Evolutionary conservation across 2,797 vertebrate species (phyloP).

Genomic region (Cygnus olor): DNA sequence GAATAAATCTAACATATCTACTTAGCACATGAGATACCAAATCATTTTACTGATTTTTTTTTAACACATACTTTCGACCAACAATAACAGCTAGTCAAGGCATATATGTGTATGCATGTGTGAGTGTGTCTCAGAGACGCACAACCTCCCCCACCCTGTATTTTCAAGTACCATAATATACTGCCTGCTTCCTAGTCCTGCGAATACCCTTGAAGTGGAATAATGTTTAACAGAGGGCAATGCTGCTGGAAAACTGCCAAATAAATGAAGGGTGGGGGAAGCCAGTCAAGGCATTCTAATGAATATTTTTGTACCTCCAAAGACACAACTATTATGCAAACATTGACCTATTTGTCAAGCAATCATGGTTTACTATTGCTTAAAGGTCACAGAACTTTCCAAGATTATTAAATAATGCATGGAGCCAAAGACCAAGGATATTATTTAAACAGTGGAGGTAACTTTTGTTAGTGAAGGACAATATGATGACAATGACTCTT

Average conservation of each 20-base stretch:
- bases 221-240: constrained; percentile 60
- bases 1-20: constrained; percentile 11
- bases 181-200: constrained; percentile 66
- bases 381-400: constrained; percentile 37
- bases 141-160: background rate
- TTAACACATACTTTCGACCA: background rate
- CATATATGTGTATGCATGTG: background rate
- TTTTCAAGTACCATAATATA: constrained; percentile 53
- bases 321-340: constrained; percentile 55
- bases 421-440: background rate
- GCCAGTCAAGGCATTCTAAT: background rate
- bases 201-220: constrained; percentile 69
- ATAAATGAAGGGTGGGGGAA: constrained; percentile 28
- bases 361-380: constrained; percentile 26
- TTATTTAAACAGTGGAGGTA: constrained; percentile 33
- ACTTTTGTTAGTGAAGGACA: constrained; percentile 21
- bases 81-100: background rate
- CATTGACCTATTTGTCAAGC: constrained; percentile 31
- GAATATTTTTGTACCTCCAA: constrained; percentile 43
- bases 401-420: constrained; percentile 33
- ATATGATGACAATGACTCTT: background rate
- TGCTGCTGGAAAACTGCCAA: background rate
- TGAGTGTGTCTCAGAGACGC: background rate
- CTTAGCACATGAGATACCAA: background rate
- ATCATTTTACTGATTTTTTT: background rate